Percentiles rank a stretch among this genome's conserved stretches.
phyloP scores from a whole-genome alignment of 2,888 invertebrate genomes.

The Dendrolimus houi region DNA sequence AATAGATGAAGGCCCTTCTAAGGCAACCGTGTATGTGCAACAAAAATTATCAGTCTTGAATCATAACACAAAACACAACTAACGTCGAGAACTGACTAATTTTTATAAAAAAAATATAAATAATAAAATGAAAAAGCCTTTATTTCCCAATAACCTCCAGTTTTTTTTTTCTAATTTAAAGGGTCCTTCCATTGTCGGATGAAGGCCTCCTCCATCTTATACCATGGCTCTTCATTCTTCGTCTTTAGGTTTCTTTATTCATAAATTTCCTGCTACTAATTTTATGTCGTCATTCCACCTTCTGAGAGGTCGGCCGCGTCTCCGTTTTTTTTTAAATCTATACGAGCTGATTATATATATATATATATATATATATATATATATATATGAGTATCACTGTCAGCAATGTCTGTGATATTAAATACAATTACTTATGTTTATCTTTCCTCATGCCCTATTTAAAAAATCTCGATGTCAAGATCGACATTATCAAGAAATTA shows the following conservation, averaged over 20 bases:
- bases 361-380: not conserved
- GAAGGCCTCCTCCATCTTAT: too few relatives aligned
- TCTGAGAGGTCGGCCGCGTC: too few relatives aligned
- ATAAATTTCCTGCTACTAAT: too few relatives aligned
- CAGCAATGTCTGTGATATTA: not conserved
- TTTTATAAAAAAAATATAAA: not conserved
- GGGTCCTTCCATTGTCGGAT: too few relatives aligned
- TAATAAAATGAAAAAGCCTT: too few relatives aligned
- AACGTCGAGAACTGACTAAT: not conserved
- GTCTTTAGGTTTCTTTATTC: too few relatives aligned
- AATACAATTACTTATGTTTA: not conserved
- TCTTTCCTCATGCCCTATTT: not conserved
- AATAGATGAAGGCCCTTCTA: too few relatives aligned
- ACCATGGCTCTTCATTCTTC: too few relatives aligned
- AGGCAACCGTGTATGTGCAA: too few relatives aligned
- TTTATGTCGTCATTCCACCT: too few relatives aligned
- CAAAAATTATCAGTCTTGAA: not conserved
- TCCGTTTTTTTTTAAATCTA: not conserved
- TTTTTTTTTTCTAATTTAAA: too few relatives aligned
- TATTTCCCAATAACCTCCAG: too few relatives aligned
- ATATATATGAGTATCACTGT: not conserved
- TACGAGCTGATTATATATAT: not conserved
- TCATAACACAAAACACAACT: not conserved
- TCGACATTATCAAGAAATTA: not conserved
- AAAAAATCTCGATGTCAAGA: not conserved